These are phyloP conservation scores for Syrmaticus mikado DNA, from an alignment of 2,113 vertebrate genomes.

Conservation along the genomic window DNA sequence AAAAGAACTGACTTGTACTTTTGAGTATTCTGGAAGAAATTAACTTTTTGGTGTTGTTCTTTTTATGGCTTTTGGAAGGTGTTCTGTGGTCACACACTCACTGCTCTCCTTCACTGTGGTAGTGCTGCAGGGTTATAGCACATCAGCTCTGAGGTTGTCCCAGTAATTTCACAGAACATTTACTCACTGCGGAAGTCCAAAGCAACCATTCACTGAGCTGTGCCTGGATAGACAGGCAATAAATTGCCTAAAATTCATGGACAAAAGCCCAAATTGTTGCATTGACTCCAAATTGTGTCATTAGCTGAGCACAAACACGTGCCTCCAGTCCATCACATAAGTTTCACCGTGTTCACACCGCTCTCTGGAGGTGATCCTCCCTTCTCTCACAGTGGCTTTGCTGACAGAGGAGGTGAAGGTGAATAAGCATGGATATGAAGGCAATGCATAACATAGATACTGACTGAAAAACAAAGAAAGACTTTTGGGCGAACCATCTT, in stretches of 20 bases:
- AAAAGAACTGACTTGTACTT: neutral
- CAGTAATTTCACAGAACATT: neutral
- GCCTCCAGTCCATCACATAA: neutral
- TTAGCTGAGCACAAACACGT: neutral
- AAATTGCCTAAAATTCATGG: neutral
- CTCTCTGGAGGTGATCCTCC: neutral
- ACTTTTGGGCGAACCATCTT: neutral
- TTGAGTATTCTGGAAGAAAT: neutral
- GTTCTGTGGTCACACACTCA: neutral
- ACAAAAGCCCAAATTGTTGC: neutral
- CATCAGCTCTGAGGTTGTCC: neutral
- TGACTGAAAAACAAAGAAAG: neutral
- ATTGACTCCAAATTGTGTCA: neutral
- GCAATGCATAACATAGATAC: neutral
- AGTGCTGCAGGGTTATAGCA: neutral
- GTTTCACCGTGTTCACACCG: accelerated
- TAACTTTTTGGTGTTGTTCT: neutral
- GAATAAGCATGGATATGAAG: neutral
- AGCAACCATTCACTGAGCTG: neutral
- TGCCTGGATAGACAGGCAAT: neutral
- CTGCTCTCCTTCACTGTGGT: neutral
- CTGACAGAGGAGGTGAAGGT: neutral
- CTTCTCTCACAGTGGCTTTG: neutral
- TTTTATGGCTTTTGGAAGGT: neutral
- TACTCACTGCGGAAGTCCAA: neutral